A percentile compares a stretch with the other conserved stretches of the same genome.
Evolutionary conservation across 2,113 vertebrate species (phyloP).

Genomic region (Bolborhynchus lineola): DNA sequence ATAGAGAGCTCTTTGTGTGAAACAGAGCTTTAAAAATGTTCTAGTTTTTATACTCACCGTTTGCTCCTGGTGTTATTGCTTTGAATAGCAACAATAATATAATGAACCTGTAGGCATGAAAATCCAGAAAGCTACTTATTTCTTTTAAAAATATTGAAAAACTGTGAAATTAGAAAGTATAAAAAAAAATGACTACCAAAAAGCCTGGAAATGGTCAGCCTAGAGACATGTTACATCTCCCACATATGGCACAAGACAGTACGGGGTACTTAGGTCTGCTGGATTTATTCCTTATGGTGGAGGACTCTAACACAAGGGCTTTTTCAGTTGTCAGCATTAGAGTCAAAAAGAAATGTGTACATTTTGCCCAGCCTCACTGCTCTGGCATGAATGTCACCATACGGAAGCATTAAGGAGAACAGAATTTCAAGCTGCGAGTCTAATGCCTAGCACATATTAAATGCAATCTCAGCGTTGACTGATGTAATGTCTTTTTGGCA

Average conservation of each 20-base stretch:
- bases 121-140: neutral
- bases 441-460: neutral
- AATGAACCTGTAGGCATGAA: neutral
- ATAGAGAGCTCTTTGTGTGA: neutral
- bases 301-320: neutral
- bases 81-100: neutral
- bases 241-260: fast-evolving
- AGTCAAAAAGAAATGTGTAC: neutral
- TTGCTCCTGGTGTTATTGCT: neutral
- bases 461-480: neutral
- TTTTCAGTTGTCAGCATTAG: neutral
- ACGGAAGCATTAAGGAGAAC: neutral
- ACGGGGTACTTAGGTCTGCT: neutral
- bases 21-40: neutral
- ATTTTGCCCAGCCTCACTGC: neutral
- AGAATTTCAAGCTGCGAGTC: neutral
- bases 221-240: neutral
- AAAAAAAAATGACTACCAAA: neutral
- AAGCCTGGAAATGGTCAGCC: neutral
- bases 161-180: neutral
- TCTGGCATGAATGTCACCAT: neutral
- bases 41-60: neutral
- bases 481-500: neutral
- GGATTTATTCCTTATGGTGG: neutral
- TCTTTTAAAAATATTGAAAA: neutral